These are phyloP conservation scores for Aphodius granarius DNA, from an alignment of 2,888 invertebrate genomes.

Conservation along the genomic window DNA sequence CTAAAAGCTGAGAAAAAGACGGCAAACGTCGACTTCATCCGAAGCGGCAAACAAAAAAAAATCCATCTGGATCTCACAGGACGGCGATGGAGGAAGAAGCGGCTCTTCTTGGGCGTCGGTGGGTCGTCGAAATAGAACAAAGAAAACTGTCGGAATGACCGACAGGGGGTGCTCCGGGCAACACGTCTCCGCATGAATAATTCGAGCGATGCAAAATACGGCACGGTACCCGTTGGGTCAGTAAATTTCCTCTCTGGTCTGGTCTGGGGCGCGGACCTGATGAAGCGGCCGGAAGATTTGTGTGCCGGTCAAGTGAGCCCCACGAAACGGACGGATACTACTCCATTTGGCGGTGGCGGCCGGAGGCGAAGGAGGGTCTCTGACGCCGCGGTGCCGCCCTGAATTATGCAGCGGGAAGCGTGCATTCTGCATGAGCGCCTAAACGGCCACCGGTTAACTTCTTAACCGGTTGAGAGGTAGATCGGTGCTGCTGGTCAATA, in stretches of 20 bases:
- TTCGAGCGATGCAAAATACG: constrained; percentile 28
- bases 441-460: constrained; percentile 48
- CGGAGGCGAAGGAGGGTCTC: constrained; percentile 18
- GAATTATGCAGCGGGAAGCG: constrained; percentile 50
- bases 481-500: neutral
- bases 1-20: neutral
- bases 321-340: neutral
- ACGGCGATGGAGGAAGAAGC: neutral
- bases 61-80: neutral
- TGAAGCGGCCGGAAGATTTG: constrained; percentile 50
- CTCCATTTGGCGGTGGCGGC: constrained; percentile 31
- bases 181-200: constrained; percentile 22
- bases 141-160: neutral
- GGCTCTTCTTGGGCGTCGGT: neutral
- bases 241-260: constrained; percentile 12
- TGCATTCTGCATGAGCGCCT: constrained; percentile 54
- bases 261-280: constrained; percentile 24
- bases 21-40: neutral
- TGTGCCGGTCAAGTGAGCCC: constrained; percentile 54
- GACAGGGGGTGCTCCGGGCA: neutral
- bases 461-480: constrained; percentile 21
- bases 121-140: neutral
- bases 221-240: constrained; percentile 8
- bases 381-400: constrained; percentile 32
- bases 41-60: neutral